Conservation (phyloP, 2,797 vertebrate species). For the Sebastes iracundus region DNA sequence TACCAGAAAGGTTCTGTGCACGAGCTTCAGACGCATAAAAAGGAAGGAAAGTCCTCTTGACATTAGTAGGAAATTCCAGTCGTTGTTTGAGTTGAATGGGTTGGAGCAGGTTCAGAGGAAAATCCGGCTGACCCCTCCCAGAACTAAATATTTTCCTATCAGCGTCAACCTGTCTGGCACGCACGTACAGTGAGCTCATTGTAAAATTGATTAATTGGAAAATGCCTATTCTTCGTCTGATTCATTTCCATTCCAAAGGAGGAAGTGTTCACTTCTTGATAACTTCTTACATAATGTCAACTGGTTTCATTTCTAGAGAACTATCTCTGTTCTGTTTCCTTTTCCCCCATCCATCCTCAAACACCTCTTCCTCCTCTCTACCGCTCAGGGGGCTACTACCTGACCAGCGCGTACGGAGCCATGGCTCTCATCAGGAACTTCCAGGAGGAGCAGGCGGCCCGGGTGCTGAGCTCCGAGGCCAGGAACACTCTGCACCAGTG, state of each 20-base stretch:
- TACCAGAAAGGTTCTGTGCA: not conserved
- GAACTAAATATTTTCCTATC: slow-evolving; percentile 34
- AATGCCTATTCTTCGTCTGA: not conserved
- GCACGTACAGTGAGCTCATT: not conserved
- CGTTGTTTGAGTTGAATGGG: slow-evolving; percentile 38
- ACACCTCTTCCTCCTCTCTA: not conserved
- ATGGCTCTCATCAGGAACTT: slow-evolving; percentile 97
- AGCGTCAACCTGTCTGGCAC: slow-evolving; percentile 19
- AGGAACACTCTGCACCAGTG: slow-evolving; percentile 94
- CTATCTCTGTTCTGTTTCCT: not conserved
- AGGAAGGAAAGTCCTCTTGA: slow-evolving; percentile 38
- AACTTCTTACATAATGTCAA: not conserved
- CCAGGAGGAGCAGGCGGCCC: slow-evolving; percentile 96
- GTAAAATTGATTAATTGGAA: not conserved
- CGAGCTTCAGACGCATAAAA: not conserved
- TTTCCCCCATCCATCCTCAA: not conserved
- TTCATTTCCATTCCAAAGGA: not conserved
- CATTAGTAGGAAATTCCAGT: slow-evolving; percentile 54
- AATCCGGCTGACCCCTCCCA: not conserved
- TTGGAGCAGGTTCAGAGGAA: slow-evolving; percentile 52
- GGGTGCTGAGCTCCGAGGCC: slow-evolving; percentile 91
- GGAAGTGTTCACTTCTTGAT: not conserved
- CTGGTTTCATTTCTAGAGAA: slow-evolving; percentile 28
- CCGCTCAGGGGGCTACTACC: slow-evolving; percentile 92
- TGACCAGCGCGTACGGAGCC: slow-evolving; percentile 96